Percentiles rank a stretch among this genome's conserved stretches.
phyloP scores from a whole-genome alignment of 2,797 vertebrate genomes.

The Dermochelys coriacea region DNA sequence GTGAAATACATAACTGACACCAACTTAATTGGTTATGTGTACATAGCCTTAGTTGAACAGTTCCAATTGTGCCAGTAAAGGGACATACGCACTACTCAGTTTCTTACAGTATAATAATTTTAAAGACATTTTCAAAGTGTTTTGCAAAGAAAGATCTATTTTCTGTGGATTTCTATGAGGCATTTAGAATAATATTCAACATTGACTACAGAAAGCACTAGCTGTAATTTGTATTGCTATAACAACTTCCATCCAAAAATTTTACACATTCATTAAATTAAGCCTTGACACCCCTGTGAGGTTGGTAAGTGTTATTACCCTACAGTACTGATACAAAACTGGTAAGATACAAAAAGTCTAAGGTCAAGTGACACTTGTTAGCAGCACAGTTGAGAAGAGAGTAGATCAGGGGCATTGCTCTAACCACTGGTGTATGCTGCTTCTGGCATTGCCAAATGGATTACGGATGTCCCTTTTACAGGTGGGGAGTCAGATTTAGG shows the following conservation, averaged over 20 bases:
- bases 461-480: background rate
- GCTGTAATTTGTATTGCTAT: background rate
- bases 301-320: background rate
- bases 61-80: background rate
- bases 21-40: too few species aligned
- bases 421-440: accelerated
- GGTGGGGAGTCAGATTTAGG: background rate
- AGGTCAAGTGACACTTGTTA: background rate
- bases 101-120: background rate
- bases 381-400: background rate
- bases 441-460: background rate
- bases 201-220: background rate
- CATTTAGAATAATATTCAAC: background rate
- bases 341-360: background rate
- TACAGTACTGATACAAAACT: background rate
- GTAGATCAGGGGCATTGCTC: background rate
- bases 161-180: background rate
- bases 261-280: background rate
- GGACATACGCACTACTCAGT: background rate
- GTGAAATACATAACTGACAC: too few species aligned
- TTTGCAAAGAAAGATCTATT: background rate
- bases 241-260: background rate
- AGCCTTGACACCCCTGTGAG: background rate
- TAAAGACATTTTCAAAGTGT: background rate
- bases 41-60: background rate